phyloP scores from a whole-genome alignment of 2,888 invertebrate species.

The Melanostoma mellinum region DNA sequence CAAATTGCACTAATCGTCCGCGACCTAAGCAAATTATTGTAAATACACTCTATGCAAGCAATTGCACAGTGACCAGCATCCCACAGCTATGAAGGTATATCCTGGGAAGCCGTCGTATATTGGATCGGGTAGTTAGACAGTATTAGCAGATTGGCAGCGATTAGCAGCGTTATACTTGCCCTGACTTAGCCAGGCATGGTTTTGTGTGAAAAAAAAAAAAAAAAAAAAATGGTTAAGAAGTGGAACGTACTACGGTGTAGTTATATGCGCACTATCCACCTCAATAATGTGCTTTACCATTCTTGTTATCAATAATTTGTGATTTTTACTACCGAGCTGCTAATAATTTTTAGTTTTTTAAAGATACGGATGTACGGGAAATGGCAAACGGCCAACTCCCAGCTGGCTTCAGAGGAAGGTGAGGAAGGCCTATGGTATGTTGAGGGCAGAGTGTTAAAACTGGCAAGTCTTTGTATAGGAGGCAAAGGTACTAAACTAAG shows the following conservation, averaged over 20 bases:
- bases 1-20: slow-evolving; percentile 72
- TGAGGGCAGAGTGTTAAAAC: slow-evolving; percentile 6
- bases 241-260: slow-evolving; percentile 40
- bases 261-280: slow-evolving; percentile 6
- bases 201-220: slow-evolving; percentile 41
- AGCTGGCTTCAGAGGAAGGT: background rate
- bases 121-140: slow-evolving; percentile 60
- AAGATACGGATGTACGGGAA: background rate
- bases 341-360: slow-evolving; percentile 62
- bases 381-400: background rate
- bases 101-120: slow-evolving; percentile 57
- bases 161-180: slow-evolving; percentile 48
- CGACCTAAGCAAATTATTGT: slow-evolving; percentile 73
- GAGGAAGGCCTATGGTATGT: too few relatives aligned
- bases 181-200: slow-evolving; percentile 8
- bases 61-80: slow-evolving; percentile 59
- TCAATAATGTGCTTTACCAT: slow-evolving; percentile 10
- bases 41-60: slow-evolving; percentile 60
- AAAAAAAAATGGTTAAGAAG: slow-evolving; percentile 47
- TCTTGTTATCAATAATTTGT: slow-evolving; percentile 73
- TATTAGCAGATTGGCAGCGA: slow-evolving; percentile 68
- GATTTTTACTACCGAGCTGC: slow-evolving; percentile 71
- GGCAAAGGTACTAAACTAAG: background rate
- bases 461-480: slow-evolving; percentile 1
- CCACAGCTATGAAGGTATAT: slow-evolving; percentile 9